Percentiles rank a stretch among this genome's conserved stretches.
phyloP scores from a whole-genome alignment of 2,113 vertebrate genomes.

The Oophaga pumilio region DNA sequence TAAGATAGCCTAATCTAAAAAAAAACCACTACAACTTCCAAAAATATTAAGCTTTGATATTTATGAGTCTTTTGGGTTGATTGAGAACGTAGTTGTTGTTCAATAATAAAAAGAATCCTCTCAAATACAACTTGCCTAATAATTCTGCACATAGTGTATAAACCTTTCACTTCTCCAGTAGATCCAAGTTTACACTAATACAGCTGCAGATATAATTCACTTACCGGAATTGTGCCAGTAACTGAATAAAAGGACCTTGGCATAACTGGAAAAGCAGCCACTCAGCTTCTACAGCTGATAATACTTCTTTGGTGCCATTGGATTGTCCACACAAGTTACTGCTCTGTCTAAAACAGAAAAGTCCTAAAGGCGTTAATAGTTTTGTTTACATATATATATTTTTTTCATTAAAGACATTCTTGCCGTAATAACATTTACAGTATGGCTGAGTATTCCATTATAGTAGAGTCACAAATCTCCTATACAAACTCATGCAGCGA shows the following conservation, averaged over 20 bases:
- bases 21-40: too few species aligned
- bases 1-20: too few species aligned
- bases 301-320: neutral
- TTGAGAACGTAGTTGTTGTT: too few species aligned
- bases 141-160: too few species aligned
- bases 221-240: conserved; percentile 53
- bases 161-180: neutral
- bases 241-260: conserved; percentile 51
- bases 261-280: conserved; percentile 51
- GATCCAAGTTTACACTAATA: neutral
- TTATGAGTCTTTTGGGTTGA: too few species aligned
- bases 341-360: neutral
- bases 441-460: neutral
- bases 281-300: conserved; percentile 53
- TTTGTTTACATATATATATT: neutral
- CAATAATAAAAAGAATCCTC: too few species aligned
- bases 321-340: too few species aligned
- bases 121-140: too few species aligned
- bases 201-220: neutral
- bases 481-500: neutral
- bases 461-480: neutral
- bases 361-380: neutral
- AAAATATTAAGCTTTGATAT: too few species aligned
- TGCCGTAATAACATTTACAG: too few species aligned
- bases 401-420: too few species aligned